Conservation (phyloP, 2,797 vertebrate genomes). For the Sebastes iracundus region DNA sequence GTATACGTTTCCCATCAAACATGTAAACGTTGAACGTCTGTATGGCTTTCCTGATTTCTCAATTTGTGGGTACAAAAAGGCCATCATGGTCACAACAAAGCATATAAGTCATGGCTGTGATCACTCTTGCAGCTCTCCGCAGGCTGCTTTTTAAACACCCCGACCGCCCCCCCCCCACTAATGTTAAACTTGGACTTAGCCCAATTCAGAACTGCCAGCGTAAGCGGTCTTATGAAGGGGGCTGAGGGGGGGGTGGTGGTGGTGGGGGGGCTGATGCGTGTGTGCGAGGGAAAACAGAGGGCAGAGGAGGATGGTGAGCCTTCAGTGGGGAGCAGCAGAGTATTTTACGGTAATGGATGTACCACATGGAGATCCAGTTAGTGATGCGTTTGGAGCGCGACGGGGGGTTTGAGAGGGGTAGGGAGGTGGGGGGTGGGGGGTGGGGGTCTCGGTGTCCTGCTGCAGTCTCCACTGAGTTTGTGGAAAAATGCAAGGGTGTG, state of each 20-base stretch:
- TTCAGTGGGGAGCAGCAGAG: slow-evolving; percentile 70
- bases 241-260: background rate
- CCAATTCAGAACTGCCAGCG: slow-evolving; percentile 73
- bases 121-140: slow-evolving; percentile 52
- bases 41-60: slow-evolving; percentile 23
- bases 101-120: slow-evolving; percentile 46
- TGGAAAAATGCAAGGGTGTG: slow-evolving; percentile 18
- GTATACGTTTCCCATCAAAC: slow-evolving; percentile 28
- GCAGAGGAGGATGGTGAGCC: slow-evolving; percentile 52
- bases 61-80: slow-evolving; percentile 31
- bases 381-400: slow-evolving; percentile 58
- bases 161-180: slow-evolving; percentile 39
- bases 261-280: slow-evolving; percentile 11
- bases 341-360: slow-evolving; percentile 78
- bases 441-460: slow-evolving; percentile 2
- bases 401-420: background rate
- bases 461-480: slow-evolving; percentile 32
- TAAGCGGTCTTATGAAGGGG: slow-evolving; percentile 66
- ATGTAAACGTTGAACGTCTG: slow-evolving; percentile 22
- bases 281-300: slow-evolving; percentile 22
- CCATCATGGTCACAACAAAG: slow-evolving; percentile 33
- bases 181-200: slow-evolving; percentile 75
- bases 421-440: background rate
- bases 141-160: slow-evolving; percentile 68
- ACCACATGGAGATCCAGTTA: slow-evolving; percentile 77